Evolutionary conservation across 2,888 invertebrate species (phyloP), one percentile per base, ranked within the genome.

Genomic region (Pseudolycoriella hygida): DNA sequence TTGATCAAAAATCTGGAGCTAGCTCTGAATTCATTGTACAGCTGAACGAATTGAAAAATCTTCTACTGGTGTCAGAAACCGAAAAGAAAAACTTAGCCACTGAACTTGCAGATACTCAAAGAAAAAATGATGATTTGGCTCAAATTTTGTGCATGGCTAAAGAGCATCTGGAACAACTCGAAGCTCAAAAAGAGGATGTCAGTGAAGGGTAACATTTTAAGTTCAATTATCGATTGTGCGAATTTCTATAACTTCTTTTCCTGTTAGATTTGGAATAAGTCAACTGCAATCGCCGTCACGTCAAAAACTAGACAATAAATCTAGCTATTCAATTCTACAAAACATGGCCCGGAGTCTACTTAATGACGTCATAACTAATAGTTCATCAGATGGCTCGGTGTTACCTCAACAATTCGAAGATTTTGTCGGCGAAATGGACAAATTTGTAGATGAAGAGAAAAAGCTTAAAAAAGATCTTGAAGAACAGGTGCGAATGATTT

Each of bases 391-490:
- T 49, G 60, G 64, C 14, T 55, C 65, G 8, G 55, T 65, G 25
- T 50, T 73, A 44, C 51, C 74, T 39, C 71, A 74, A 51, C 58
- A 78, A 48, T 69, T 79, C 43, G 78, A 79, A 52, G 76, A 77
- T 52, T 63, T 77, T 37, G 73, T 71, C 49, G 62, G 68, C 45
- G 70, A 73, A 56, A 69, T 68, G 52, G 71, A 74, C 53, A 70
- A 69, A 49, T 71, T 80, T 47, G 61, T 76, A 11, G 83, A 84
- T 46, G 71, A 70, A 25, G 68, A 76, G 34, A 74, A 71, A 52
- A 70, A 67, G 43, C 83, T 84, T 53, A 69, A 73, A 18, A 78
- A 80, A 50, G 86, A 86, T 58, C 62, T 85, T 50, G 73, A 76
- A 41, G 74, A 77, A 48, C 85, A 86, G 77, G 85, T 85, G 58